These are phyloP conservation scores for Shargacucullia verbasci DNA, from an alignment of 2,888 invertebrate species.

Conservation along the genomic window DNA sequence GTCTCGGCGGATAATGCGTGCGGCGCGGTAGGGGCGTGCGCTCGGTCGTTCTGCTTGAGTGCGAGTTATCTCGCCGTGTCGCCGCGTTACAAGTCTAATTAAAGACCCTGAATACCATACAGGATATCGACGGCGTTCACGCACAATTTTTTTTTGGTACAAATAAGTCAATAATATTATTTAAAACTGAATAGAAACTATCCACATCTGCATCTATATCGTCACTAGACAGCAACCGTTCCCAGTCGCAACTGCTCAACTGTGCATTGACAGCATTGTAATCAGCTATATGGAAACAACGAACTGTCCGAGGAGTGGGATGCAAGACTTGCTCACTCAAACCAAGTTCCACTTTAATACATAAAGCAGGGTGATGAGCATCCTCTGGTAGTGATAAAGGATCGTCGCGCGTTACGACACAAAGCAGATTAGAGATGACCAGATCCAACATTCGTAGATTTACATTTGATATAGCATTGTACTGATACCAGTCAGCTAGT, in stretches of 20 bases:
- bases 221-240: too few relatives aligned
- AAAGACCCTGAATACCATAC: too few relatives aligned
- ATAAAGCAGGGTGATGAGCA: conserved; percentile 1
- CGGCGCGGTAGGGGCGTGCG: too few relatives aligned
- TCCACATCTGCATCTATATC: too few relatives aligned
- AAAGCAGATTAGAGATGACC: not conserved
- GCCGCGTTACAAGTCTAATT: too few relatives aligned
- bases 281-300: not conserved
- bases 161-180: conserved; percentile 1
- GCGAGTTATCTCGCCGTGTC: too few relatives aligned
- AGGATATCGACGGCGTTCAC: too few relatives aligned
- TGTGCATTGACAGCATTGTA: not conserved
- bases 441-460: conserved; percentile 1
- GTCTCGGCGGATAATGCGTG: too few relatives aligned
- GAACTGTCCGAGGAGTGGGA: not conserved
- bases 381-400: not conserved
- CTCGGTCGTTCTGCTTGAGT: too few relatives aligned
- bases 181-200: not conserved
- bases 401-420: too few relatives aligned
- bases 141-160: too few relatives aligned
- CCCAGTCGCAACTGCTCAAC: too few relatives aligned
- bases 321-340: not conserved
- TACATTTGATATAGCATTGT: not conserved
- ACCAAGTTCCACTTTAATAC: not conserved
- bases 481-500: not conserved